Conservation (phyloP, 2,888 invertebrate species). For the Adelphocoris suturalis region DNA sequence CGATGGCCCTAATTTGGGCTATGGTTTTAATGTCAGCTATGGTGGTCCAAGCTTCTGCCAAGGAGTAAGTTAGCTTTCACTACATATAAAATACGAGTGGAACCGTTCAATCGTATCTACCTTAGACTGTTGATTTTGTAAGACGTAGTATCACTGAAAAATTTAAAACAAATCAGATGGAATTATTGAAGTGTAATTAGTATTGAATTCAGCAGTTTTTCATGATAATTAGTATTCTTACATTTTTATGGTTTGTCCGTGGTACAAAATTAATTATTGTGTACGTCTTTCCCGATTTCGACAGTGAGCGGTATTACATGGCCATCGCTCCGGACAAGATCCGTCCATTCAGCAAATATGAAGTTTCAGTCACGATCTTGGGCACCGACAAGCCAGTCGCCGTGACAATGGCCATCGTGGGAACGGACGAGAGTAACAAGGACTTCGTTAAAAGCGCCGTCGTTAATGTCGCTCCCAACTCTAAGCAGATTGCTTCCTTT, state of each 20-base stretch:
- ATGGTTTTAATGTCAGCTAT: background rate
- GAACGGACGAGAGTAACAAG: constrained; percentile 83
- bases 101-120: no score
- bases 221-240: background rate
- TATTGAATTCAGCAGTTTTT: no score
- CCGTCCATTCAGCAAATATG: constrained; percentile 91
- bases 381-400: constrained; percentile 83
- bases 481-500: constrained; percentile 85
- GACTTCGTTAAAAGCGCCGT: constrained; percentile 85
- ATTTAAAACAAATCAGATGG: no score
- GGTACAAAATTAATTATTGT: background rate
- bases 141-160: no score
- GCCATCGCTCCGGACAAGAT: constrained; percentile 89
- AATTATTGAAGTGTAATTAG: no score
- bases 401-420: constrained; percentile 88
- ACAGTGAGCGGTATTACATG: constrained; percentile 83
- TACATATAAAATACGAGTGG: no score
- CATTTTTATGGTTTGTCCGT: background rate
- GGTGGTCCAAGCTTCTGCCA: background rate
- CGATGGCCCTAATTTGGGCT: constrained; percentile 13
- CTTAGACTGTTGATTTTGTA: no score
- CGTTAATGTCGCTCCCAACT: constrained; percentile 85
- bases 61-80: background rate
- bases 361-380: constrained; percentile 86
- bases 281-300: no score